Evolutionary conservation across 2,797 vertebrate genomes (phyloP).

Genomic region (Poeciliopsis gracilis): DNA sequence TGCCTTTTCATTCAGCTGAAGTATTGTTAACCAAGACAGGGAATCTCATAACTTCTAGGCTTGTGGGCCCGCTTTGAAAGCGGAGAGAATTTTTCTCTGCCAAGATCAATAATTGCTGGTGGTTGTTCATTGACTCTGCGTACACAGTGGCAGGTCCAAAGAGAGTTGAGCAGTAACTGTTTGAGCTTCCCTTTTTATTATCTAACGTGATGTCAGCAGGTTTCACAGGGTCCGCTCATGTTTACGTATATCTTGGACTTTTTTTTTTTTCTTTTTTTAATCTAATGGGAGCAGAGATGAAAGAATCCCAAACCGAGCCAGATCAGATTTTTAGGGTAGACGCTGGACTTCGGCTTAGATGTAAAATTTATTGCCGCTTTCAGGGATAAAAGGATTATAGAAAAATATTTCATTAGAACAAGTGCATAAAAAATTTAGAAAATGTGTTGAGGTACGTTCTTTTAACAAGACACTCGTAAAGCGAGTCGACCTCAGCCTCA

Average conservation of each 20-base stretch:
- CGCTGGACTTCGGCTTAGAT: constrained; percentile 21
- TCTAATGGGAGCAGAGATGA: constrained; percentile 30
- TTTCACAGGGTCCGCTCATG: constrained; percentile 29
- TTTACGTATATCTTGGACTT: constrained; percentile 26
- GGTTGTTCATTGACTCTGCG: constrained; percentile 32
- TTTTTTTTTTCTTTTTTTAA: neutral
- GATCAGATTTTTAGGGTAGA: constrained; percentile 13
- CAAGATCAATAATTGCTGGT: constrained; percentile 31
- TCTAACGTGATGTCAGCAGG: constrained; percentile 32
- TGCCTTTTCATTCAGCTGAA: constrained; percentile 3
- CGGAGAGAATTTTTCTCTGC: constrained; percentile 14
- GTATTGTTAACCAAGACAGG: constrained; percentile 19
- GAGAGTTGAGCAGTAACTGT: constrained; percentile 14
- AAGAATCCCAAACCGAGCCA: neutral
- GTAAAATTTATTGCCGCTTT: constrained; percentile 1
- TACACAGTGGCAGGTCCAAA: constrained; percentile 30
- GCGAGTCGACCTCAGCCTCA: neutral
- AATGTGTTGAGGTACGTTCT: neutral
- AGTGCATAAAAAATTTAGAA: neutral
- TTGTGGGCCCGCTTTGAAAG: constrained; percentile 13
- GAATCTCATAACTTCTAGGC: constrained; percentile 6
- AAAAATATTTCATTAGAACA: neutral
- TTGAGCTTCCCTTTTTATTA: constrained; percentile 36
- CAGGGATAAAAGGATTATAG: neutral
- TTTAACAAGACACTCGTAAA: neutral